Percentiles rank a stretch among this genome's conserved stretches.
phyloP scores from a whole-genome alignment of 1,140 invertebrate species.

The Drosophila punjabiensis region DNA sequence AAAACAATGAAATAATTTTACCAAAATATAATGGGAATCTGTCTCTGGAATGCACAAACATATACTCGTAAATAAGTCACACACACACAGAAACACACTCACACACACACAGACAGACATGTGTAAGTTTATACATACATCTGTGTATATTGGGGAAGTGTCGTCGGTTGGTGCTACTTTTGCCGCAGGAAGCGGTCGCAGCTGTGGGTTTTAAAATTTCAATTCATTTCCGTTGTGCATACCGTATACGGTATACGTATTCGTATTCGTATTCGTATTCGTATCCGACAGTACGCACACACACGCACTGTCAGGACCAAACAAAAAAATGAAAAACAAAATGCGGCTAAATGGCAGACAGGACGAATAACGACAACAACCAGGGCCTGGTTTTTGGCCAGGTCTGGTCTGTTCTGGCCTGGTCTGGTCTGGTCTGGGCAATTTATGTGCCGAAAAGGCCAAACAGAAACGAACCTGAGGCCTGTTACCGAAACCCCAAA shows the following conservation, averaged over 20 bases:
- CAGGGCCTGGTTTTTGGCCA: conserved; percentile 26
- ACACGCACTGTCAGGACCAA: conserved; percentile 7
- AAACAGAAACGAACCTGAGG: conserved; percentile 45
- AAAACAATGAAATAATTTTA: conserved; percentile 17
- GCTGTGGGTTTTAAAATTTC: conserved; percentile 83
- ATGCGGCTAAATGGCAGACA: conserved; percentile 77
- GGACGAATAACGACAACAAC: conserved; percentile 48
- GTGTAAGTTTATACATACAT: conserved; percentile 50
- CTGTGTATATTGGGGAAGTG: conserved; percentile 57
- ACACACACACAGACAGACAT: conserved; percentile 23
- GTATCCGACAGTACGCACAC: conserved; percentile 13
- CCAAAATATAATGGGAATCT: conserved; percentile 37
- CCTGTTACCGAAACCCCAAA: conserved; percentile 36
- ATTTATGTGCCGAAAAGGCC: conserved; percentile 69
- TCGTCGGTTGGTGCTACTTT: conserved; percentile 71
- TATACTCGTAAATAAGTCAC: conserved; percentile 37
- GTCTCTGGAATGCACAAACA: conserved; percentile 30
- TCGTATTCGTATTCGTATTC: conserved; percentile 22
- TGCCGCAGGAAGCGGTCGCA: conserved; percentile 82
- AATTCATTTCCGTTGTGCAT: conserved; percentile 82
- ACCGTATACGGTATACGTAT: conserved; percentile 38
- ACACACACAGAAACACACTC: background rate
- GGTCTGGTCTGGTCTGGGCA: conserved; percentile 38
- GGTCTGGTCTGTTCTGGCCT: conserved; percentile 11
- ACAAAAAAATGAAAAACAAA: conserved; percentile 44